A percentile compares a stretch with the other conserved stretches of the same genome.
Conservation (phyloP, 2,113 vertebrate species). For the Pontoporia blainvillei region DNA sequence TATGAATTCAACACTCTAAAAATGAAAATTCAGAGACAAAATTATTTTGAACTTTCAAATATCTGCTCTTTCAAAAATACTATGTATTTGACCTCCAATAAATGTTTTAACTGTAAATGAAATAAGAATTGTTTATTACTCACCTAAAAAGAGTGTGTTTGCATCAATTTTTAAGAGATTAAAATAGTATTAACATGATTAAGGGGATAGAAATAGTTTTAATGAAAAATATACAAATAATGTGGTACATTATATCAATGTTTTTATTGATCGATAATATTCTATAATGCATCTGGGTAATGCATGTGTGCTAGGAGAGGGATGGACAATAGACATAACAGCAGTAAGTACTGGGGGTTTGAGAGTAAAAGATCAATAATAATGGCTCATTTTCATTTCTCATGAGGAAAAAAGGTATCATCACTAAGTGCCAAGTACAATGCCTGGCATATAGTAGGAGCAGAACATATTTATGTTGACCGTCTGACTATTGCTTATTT, state of each 20-base stretch:
- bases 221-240: background rate
- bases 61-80: background rate
- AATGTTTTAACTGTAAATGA: background rate
- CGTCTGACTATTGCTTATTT: background rate
- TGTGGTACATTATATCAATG: background rate
- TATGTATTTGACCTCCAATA: background rate
- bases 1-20: background rate
- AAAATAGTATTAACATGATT: background rate
- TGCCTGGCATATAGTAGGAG: background rate
- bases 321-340: background rate
- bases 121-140: background rate
- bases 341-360: background rate
- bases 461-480: background rate
- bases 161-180: background rate
- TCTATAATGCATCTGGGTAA: background rate
- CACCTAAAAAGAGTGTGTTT: background rate
- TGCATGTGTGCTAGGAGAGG: background rate
- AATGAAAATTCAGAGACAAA: background rate
- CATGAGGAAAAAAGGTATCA: background rate
- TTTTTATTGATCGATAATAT: background rate
- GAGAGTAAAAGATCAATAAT: background rate
- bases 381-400: background rate
- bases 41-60: background rate
- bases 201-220: background rate
- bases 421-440: background rate